phyloP scores from a whole-genome alignment of 1,140 invertebrate species.

The Lutraria rhynchaena region DNA sequence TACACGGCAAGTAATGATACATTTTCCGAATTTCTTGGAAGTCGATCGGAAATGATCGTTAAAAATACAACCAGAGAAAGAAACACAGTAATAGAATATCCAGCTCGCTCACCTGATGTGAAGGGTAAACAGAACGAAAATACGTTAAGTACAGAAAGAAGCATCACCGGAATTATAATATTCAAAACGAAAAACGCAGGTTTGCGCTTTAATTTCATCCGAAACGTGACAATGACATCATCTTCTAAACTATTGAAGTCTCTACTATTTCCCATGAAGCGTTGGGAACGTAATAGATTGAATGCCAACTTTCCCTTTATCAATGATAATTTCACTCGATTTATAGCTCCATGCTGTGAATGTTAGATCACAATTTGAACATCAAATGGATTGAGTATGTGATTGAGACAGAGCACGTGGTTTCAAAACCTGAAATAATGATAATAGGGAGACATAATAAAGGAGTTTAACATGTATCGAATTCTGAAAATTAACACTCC shows the following conservation, averaged over 20 bases:
- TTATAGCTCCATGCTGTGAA: constrained; percentile 71
- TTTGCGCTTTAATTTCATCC: constrained; percentile 63
- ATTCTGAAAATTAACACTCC: too few species aligned
- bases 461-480: too few species aligned
- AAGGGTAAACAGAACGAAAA: constrained; percentile 85
- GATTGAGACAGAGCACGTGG: constrained; percentile 97
- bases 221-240: constrained; percentile 4
- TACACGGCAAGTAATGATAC: constrained; percentile 81
- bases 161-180: constrained; percentile 84
- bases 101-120: constrained; percentile 84
- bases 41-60: constrained; percentile 84
- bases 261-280: constrained; percentile 9
- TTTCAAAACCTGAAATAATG: constrained; percentile 91
- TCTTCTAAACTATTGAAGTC: not conserved
- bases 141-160: constrained; percentile 84
- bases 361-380: constrained; percentile 86
- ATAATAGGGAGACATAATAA: too few species aligned
- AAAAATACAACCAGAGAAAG: constrained; percentile 85
- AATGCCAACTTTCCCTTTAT: not conserved
- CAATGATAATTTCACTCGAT: constrained; percentile 75
- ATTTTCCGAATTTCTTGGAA: constrained; percentile 85
- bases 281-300: not conserved
- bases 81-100: constrained; percentile 84
- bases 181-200: constrained; percentile 83
- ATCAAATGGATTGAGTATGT: constrained; percentile 88